Evolutionary conservation across 2,797 vertebrate species (phyloP).

Genomic region (Caiman crocodilus): DNA sequence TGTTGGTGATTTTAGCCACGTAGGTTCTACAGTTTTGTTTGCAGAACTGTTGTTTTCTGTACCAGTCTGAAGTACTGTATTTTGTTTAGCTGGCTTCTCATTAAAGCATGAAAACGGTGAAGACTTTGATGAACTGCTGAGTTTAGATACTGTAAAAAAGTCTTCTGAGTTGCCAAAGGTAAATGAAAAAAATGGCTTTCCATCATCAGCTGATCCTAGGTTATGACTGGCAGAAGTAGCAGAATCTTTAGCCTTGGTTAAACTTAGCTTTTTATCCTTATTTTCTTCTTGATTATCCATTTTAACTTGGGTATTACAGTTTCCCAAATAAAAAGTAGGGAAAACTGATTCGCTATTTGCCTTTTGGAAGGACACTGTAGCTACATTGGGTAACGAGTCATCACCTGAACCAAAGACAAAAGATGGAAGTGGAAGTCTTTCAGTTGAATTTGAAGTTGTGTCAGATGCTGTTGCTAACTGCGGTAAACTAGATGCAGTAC

Average conservation of each 20-base stretch:
- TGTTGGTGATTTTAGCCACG: neutral
- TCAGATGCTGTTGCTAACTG: neutral
- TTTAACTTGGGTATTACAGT: neutral
- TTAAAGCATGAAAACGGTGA: neutral
- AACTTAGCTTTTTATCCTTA: neutral
- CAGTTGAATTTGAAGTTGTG: conserved; percentile 7
- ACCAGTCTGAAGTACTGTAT: neutral
- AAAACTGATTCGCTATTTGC: conserved; percentile 42
- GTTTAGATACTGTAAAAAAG: neutral
- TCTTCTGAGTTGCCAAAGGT: neutral
- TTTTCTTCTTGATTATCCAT: neutral
- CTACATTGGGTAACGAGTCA: neutral
- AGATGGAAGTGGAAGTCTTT: neutral
- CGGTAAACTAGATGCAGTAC: neutral
- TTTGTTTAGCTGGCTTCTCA: conserved; percentile 42
- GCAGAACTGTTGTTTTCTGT: neutral
- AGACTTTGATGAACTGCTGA: conserved; percentile 14
- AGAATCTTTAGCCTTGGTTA: neutral
- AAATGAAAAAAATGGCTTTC: neutral
- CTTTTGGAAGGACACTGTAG: conserved; percentile 23
- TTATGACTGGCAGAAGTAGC: conserved; percentile 20
- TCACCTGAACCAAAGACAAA: conserved; percentile 48
- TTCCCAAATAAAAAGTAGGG: conserved; percentile 61
- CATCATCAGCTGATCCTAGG: neutral
- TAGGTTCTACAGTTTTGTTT: neutral